These are phyloP conservation scores for Agonopterix subpropinquella DNA, from an alignment of 2,888 invertebrate species.

Conservation along the genomic window DNA sequence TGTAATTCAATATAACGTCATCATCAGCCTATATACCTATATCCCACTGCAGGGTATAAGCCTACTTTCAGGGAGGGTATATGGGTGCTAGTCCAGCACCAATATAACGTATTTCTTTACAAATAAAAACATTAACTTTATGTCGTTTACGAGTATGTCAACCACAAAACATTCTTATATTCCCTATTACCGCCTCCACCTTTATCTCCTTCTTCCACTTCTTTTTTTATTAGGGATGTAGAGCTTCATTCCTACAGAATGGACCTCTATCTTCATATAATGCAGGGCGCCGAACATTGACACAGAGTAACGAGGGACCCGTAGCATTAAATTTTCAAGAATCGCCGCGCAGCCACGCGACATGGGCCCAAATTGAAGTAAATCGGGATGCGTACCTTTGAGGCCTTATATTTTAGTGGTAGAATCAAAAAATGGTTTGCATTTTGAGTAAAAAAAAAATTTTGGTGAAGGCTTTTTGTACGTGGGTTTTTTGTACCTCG, in stretches of 20 bases:
- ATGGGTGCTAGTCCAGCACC: neutral
- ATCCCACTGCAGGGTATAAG: too few species aligned
- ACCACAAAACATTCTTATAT: neutral
- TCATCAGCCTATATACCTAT: too few species aligned
- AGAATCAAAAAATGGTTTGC: too few species aligned
- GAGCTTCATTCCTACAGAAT: neutral
- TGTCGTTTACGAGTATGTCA: neutral
- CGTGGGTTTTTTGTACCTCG: too few species aligned
- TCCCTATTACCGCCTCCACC: too few species aligned
- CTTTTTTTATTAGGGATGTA: neutral
- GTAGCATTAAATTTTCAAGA: constrained; percentile 46
- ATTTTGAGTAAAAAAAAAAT: too few species aligned
- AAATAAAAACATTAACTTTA: neutral
- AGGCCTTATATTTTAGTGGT: too few species aligned
- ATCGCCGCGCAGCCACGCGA: constrained; percentile 30
- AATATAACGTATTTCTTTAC: neutral
- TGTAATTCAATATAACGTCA: neutral
- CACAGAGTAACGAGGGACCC: constrained; percentile 37
- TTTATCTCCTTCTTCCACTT: too few species aligned
- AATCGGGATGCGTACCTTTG: constrained; percentile 19
- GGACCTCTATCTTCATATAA: constrained; percentile 15
- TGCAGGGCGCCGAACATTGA: constrained; percentile 32
- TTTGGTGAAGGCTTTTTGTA: too few species aligned
- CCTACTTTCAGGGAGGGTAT: neutral
- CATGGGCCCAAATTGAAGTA: constrained; percentile 41